These are phyloP conservation scores for Bombus sylvicola DNA, from an alignment of 1,140 invertebrate species.

Conservation along the genomic window DNA sequence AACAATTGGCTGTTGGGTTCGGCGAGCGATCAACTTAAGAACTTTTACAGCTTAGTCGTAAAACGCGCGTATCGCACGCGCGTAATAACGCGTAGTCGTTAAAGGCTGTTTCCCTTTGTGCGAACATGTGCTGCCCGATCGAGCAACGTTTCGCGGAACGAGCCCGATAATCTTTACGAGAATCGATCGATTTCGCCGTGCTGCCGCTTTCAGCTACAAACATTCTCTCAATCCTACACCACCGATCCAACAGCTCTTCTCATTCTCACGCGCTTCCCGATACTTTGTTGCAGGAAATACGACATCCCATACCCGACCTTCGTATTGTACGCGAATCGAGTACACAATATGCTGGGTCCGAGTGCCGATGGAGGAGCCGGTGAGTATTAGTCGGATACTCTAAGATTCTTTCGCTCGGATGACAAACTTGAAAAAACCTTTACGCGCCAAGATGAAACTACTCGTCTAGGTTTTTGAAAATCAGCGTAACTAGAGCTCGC, in stretches of 20 bases:
- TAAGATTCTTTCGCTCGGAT: no score
- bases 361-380: conserved; percentile 93
- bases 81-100: conserved; percentile 56
- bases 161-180: conserved; percentile 54
- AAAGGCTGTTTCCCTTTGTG: conserved; percentile 58
- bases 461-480: no score
- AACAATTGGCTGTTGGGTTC: conserved; percentile 17
- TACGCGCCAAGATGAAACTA: no score
- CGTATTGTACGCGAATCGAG: conserved; percentile 95
- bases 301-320: conserved; percentile 97
- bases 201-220: background rate
- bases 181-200: conserved; percentile 33
- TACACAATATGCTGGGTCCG: conserved; percentile 96
- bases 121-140: conserved; percentile 26
- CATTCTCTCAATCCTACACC: background rate
- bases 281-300: conserved; percentile 87
- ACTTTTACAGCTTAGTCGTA: conserved; percentile 57
- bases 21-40: conserved; percentile 35
- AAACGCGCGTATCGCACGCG: conserved; percentile 56
- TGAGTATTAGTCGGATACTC: conserved; percentile 79
- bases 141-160: conserved; percentile 33
- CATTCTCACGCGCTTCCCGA: no score
- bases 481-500: no score
- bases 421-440: no score
- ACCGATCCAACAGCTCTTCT: background rate